These are phyloP conservation scores for Siniperca knerii DNA, from an alignment of 2,113 vertebrate genomes.

Conservation along the genomic window DNA sequence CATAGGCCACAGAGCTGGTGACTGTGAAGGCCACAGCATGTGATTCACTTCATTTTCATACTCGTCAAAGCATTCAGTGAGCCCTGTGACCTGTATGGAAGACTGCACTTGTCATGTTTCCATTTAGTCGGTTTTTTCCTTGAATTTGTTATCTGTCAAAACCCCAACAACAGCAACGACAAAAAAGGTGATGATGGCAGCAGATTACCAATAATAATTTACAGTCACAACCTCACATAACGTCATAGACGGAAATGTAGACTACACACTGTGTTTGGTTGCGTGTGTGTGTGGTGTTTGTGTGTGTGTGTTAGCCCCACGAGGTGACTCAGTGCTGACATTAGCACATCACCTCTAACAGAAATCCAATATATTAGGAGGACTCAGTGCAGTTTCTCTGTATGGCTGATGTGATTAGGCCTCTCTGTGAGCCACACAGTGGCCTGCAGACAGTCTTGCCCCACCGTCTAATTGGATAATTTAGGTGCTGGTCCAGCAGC, in stretches of 20 bases:
- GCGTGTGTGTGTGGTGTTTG: background rate
- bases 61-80: background rate
- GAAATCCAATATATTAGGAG: conserved; percentile 79
- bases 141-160: background rate
- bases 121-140: background rate
- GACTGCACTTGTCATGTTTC: background rate
- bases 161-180: background rate
- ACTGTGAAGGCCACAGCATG: background rate
- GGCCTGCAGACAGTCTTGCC: conserved; percentile 66
- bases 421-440: conserved; percentile 63
- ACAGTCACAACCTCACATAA: background rate
- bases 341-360: conserved; percentile 73
- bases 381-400: conserved; percentile 65
- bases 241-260: background rate
- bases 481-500: conserved; percentile 67
- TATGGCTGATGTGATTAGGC: conserved; percentile 71
- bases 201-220: background rate
- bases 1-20: background rate
- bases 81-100: background rate
- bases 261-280: background rate
- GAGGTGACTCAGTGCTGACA: conserved; percentile 73
- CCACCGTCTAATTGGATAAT: conserved; percentile 77
- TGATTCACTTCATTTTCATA: background rate
- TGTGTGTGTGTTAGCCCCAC: conserved; percentile 31
- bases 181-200: background rate